Evolutionary conservation across 2,113 vertebrate species (phyloP).

Genomic region (Hemibagrus wyckioides): DNA sequence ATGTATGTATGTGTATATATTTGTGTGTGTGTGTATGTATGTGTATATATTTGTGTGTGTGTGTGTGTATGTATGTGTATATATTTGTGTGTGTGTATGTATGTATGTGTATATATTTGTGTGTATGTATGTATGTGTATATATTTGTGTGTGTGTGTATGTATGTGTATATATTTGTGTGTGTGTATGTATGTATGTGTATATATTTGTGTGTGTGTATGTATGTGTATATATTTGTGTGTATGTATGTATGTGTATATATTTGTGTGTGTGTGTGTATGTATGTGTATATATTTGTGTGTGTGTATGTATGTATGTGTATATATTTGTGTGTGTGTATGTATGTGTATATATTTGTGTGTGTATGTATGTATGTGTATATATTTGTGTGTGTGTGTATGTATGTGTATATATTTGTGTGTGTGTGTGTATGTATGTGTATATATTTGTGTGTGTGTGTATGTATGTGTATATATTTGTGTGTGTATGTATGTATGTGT

Average conservation of each 20-base stretch:
- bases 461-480: too few relatives aligned
- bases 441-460: conserved; percentile 59
- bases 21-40: conserved; percentile 55
- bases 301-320: not conserved
- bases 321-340: conserved; percentile 68
- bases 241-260: conserved; percentile 18
- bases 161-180: too few relatives aligned
- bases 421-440: conserved; percentile 1
- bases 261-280: conserved; percentile 64
- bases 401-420: too few relatives aligned
- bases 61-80: too few relatives aligned
- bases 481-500: not conserved
- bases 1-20: not conserved
- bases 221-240: too few relatives aligned
- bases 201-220: conserved; percentile 59
- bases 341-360: conserved; percentile 59
- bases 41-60: too few relatives aligned
- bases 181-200: not conserved
- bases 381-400: conserved; percentile 57
- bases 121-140: conserved; percentile 62
- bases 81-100: conserved; percentile 57
- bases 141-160: conserved; percentile 57
- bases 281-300: too few relatives aligned
- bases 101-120: too few relatives aligned
- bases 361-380: not conserved